A percentile compares a stretch with the other conserved stretches of the same genome.
phyloP scores from a whole-genome alignment of 2,113 vertebrate species.

The Gymnorhina tibicen region DNA sequence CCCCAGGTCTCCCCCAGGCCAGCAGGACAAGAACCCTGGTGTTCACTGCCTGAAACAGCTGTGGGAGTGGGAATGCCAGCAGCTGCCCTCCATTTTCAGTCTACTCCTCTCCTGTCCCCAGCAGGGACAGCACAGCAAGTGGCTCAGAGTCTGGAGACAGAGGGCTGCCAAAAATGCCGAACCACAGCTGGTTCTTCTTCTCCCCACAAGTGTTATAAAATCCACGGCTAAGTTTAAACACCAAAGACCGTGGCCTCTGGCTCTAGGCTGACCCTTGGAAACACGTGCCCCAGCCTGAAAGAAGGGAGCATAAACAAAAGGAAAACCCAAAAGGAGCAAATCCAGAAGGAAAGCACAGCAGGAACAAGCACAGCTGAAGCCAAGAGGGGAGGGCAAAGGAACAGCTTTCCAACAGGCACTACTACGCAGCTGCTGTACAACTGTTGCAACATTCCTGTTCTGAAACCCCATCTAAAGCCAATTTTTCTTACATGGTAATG shows the following conservation, averaged over 20 bases:
- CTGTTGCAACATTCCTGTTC: background rate
- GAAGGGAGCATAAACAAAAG: background rate
- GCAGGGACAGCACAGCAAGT: background rate
- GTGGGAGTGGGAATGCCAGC: background rate
- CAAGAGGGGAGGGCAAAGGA: background rate
- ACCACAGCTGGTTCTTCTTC: background rate
- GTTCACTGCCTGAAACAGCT: background rate
- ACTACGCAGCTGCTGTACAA: accelerated
- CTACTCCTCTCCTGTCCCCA: background rate
- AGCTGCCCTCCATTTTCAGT: background rate
- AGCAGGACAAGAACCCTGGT: background rate
- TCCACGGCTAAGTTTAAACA: background rate
- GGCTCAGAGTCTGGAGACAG: accelerated
- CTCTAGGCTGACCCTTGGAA: background rate
- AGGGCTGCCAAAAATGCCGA: background rate
- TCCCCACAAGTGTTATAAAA: background rate
- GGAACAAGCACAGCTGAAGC: background rate
- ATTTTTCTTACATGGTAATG: background rate
- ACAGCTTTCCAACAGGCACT: background rate
- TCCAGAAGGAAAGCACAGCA: background rate
- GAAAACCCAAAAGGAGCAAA: background rate
- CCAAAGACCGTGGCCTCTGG: accelerated
- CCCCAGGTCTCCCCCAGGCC: background rate
- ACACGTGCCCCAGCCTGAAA: accelerated
- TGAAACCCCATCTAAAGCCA: background rate